Base-by-base conservation (phyloP, 2,797 vertebrate species). In the Sphenodon punctatus region DNA sequence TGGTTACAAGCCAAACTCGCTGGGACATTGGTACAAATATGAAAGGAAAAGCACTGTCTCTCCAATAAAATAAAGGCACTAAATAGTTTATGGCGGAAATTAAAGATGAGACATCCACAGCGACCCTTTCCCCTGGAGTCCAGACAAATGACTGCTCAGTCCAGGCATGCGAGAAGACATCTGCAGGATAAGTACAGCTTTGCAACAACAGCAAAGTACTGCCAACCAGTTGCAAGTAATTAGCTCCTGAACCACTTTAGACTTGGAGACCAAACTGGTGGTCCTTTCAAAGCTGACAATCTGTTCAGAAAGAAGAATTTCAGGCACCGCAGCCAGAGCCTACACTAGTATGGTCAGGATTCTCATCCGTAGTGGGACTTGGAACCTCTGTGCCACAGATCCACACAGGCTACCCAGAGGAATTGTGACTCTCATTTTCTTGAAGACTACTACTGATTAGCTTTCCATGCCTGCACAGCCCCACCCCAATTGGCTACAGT, bases 181-280 rank as follows among this genome's bases (percentile, higher is more conserved):
- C 4, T 5, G 39, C 42, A 53, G 16, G 19, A 59, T 68, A 58
- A 61, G 30, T 32, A 14, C 19, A 43, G n/a, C 36, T 78, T 79
- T 38, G 42, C n/a, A n/a, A n/a, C 61, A 79, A 39, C 25, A 61
- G 27, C 49, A 61, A 77, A 58, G 36, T 8, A 60, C 27, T 53
- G 67, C 14, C 25, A 65, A 15, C 20, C 39, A 43, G 42, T 61
- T 32, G 6, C 12, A 27, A 67, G 22, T 32, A 1, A 23, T 48
- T 0, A 0, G 63, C 72, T 27, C 0, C 0, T 14, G 39, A 55
- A 7, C 0, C 19, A 56, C 0, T n/a, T 45, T 25, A 17, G 14
- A 30, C 19, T n/a, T 23, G 14, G 43, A 71, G 19, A 27, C 10
- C 32, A 1, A 46, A 78, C 2, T 5, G 53, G 43, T 61, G n/a